These are phyloP conservation scores for Glandiceps talaboti DNA, from an alignment of 53 echinoderm and acorn worm genomes.

Conservation along the genomic window DNA sequence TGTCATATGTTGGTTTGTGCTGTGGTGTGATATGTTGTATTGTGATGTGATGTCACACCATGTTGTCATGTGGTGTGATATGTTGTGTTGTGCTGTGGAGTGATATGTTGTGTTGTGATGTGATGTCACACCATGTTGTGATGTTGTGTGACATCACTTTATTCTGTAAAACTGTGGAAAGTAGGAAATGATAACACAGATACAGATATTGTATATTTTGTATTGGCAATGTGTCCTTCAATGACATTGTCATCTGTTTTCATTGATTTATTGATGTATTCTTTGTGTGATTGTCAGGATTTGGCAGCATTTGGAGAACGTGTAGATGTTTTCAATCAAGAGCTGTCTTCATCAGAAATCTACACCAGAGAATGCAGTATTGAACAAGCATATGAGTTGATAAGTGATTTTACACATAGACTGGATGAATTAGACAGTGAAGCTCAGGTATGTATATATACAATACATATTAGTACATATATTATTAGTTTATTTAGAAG, in stretches of 20 bases:
- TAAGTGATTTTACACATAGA: conserved; percentile 47
- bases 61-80: no score
- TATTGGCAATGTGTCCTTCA: not conserved
- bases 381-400: conserved; percentile 57
- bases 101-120: no score
- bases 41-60: no score
- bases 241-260: not conserved
- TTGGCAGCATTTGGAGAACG: conserved; percentile 80
- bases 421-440: conserved; percentile 88
- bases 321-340: conserved; percentile 73
- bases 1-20: no score
- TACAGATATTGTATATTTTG: not conserved
- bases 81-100: no score
- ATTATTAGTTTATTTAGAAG: no score
- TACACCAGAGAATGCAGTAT: conserved; percentile 73
- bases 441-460: conserved; percentile 73
- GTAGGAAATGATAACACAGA: no score
- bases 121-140: no score
- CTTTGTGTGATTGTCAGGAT: conserved; percentile 35
- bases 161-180: no score
- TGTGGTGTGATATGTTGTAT: no score
- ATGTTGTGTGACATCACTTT: no score
- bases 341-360: conserved; percentile 60
- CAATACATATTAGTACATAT: no score
- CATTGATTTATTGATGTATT: not conserved